These are phyloP conservation scores for Myiopsitta monachus DNA, from an alignment of 2,113 vertebrate species.

Conservation along the genomic window DNA sequence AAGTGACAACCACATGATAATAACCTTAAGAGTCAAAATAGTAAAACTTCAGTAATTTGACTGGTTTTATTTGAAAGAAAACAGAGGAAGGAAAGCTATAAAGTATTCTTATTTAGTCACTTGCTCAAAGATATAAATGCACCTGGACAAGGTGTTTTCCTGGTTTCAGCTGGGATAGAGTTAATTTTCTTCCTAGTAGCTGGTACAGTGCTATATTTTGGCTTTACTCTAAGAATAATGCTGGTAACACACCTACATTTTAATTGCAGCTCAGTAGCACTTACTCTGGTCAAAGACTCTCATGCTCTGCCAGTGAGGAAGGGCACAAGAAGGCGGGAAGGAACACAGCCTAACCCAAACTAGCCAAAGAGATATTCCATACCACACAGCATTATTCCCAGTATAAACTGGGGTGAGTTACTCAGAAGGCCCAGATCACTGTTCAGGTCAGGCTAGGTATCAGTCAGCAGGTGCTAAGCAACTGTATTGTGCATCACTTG, in stretches of 20 bases:
- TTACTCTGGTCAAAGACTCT: background rate
- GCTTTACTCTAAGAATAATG: background rate
- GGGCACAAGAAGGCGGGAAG: background rate
- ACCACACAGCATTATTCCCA: background rate
- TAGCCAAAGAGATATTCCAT: background rate
- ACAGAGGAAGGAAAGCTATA: too few relatives aligned
- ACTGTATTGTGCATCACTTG: background rate
- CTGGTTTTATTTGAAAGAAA: too few relatives aligned
- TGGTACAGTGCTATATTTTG: background rate
- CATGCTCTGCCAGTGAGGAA: background rate
- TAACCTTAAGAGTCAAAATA: background rate
- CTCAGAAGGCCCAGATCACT: background rate
- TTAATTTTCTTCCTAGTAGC: background rate
- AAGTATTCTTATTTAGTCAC: background rate
- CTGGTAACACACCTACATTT: background rate
- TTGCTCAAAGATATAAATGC: background rate
- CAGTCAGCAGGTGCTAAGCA: background rate
- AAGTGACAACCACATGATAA: background rate
- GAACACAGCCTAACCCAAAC: background rate
- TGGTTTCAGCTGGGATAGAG: background rate
- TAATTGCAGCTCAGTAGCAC: background rate
- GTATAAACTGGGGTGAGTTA: background rate
- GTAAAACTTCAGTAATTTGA: background rate
- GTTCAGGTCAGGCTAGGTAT: background rate
- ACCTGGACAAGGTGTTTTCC: background rate